phyloP scores from a whole-genome alignment of 2,113 vertebrate species.

The Speoplatyrhinus poulsoni region DNA sequence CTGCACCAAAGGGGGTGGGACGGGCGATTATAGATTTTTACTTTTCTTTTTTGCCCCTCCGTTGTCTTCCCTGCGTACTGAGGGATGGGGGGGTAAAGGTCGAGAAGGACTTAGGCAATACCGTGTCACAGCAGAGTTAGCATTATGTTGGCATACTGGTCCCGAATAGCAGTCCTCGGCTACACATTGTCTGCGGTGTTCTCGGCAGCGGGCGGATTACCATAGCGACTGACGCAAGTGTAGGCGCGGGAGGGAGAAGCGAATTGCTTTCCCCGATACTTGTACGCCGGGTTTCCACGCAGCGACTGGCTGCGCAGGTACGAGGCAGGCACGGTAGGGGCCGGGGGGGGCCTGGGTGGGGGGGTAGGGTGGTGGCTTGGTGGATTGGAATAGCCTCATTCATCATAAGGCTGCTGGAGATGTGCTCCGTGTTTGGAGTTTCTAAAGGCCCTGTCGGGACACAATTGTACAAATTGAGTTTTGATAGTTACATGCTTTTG shows the following conservation, averaged over 20 bases:
- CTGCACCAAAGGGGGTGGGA: conserved; percentile 71
- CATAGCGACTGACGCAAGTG: conserved; percentile 40
- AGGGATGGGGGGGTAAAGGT: conserved; percentile 35
- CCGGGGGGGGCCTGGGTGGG: conserved; percentile 46
- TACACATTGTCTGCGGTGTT: conserved; percentile 27
- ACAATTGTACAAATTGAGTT: conserved; percentile 66
- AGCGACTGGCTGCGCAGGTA: conserved; percentile 53
- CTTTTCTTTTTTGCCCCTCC: conserved; percentile 1
- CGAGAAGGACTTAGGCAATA: conserved; percentile 24
- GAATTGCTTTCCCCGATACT: conserved; percentile 51
- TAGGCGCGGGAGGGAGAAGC: conserved; percentile 26
- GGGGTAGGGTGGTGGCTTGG: conserved; percentile 27
- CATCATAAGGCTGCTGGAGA: conserved; percentile 64
- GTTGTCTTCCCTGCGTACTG: conserved; percentile 37
- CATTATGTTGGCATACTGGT: conserved; percentile 45
- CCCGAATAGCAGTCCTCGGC: conserved; percentile 48
- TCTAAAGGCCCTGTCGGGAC: conserved; percentile 52
- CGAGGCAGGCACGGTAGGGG: conserved; percentile 48
- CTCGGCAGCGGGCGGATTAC: conserved; percentile 57
- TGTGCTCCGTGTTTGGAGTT: conserved; percentile 57
- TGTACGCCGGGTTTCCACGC: conserved; percentile 43
- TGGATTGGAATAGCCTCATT: conserved; percentile 69
- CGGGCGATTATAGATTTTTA: conserved; percentile 78
- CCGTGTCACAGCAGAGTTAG: conserved; percentile 25
- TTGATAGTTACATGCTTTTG: conserved; percentile 59